Conservation (phyloP, 2,113 vertebrate genomes). For the Chaetodon trifascialis region DNA sequence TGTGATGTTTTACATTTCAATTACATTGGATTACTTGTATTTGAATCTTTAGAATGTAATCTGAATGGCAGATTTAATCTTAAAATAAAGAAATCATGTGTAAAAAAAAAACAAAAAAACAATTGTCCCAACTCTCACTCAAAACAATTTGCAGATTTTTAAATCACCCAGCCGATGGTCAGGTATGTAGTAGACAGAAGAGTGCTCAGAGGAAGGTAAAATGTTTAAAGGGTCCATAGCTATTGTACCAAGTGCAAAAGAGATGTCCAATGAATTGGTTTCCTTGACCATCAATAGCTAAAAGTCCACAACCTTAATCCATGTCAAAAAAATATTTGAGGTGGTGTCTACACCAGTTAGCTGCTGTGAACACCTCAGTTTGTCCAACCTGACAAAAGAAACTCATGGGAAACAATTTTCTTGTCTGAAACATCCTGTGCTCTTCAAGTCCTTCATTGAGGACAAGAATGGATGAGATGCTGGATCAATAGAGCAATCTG, state of each 20-base stretch:
- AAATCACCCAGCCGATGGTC: neutral
- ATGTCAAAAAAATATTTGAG: neutral
- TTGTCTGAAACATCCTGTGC: conserved; percentile 39
- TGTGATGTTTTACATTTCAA: conserved; percentile 4
- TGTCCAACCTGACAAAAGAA: conserved; percentile 19
- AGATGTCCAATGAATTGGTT: too few species aligned
- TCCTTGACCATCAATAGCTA: too few species aligned
- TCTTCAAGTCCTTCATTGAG: conserved; percentile 21
- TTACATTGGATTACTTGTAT: neutral
- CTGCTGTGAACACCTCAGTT: neutral
- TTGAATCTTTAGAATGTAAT: too few species aligned
- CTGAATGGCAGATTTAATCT: neutral
- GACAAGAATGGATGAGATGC: conserved; percentile 23
- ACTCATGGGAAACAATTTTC: conserved; percentile 51
- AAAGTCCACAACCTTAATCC: neutral
- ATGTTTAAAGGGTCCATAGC: too few species aligned
- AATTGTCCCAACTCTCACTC: too few species aligned
- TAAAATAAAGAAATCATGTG: neutral
- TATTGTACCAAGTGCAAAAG: too few species aligned
- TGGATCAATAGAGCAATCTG: conserved; percentile 52
- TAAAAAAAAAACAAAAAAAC: too few species aligned
- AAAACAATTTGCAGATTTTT: neutral
- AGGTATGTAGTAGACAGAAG: neutral
- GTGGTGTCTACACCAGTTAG: neutral
- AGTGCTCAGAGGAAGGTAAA: neutral